Base-by-base conservation (phyloP, 1,140 invertebrate genomes). In the Steinernema feltiae region DNA sequence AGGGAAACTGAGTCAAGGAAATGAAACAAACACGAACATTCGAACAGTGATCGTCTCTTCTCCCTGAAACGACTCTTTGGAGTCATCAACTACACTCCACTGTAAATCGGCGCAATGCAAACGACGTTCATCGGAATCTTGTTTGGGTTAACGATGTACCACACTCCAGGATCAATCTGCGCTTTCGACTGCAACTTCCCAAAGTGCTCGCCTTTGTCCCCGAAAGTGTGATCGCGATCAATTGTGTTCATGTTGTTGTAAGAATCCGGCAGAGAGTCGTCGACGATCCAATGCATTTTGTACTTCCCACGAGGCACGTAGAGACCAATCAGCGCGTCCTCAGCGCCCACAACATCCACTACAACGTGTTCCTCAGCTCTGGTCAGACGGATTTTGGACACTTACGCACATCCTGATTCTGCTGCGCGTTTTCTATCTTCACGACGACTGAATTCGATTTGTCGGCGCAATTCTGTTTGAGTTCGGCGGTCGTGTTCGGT, bases 281-380 rank as follows among this genome's bases (percentile, higher is more conserved):
- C 53, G 7, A 27, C 53, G 53, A 63, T 63, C 53, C 53, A 63
- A 21, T 63, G 53, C 53, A 63, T 63, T 21, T 63, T 63, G 53
- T 63, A 63, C 12, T 17, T 12, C 24, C 12, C 53, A 3, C 15
- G 2, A 3, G 53, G 53, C 15, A 63, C 53, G 53, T 63, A 27
- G 24, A 63, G 53, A 21, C 53, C 53, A 21, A 63, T 63, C 53
- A 63, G 53, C 15, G 53, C 53, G 53, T 63, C 53, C 3, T 27
- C 24, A 21, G 12, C 24, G 12, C 53, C 53, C 2, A 63, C 24
- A 7, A 63, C 53, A 7, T 63, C 53, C 24, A 63, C 53, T 63
- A 27, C 2, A 63, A 17, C 53, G 12, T 21, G 24, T 3, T 27
- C 53, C n/a, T 27, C 24, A 63, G 2, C 24, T 63, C 12, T 63